Evolutionary conservation across 2,888 invertebrate species (phyloP).

Genomic region (Lacanobia wlatinum): DNA sequence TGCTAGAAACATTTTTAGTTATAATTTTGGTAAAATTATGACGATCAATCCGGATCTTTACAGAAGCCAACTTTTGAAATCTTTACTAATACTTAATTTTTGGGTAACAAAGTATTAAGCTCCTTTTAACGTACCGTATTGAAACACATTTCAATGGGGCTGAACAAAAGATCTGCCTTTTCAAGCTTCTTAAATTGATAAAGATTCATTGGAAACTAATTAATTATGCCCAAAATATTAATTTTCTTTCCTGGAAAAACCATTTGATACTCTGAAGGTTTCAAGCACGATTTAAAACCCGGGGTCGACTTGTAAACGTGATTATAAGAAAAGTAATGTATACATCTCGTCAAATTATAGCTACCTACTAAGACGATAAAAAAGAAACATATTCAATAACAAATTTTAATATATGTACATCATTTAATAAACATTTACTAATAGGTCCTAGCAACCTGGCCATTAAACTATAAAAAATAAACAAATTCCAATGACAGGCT

Average conservation of each 20-base stretch:
- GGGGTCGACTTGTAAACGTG: too few species aligned
- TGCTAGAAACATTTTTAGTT: too few species aligned
- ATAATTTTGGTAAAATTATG: too few species aligned
- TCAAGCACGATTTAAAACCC: not conserved
- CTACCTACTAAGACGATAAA: too few species aligned
- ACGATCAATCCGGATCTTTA: too few species aligned
- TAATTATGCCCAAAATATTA: slow-evolving; percentile 3
- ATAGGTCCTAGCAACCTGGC: too few species aligned
- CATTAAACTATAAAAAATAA: too few species aligned
- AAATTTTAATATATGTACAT: too few species aligned
- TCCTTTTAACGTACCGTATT: not conserved
- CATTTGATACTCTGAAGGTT: not conserved
- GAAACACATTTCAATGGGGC: not conserved
- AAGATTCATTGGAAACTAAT: slow-evolving; percentile 1
- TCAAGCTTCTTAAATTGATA: not conserved
- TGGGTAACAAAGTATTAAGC: not conserved
- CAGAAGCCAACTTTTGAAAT: not conserved
- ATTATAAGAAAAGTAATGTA: not conserved
- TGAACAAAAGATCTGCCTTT: slow-evolving; percentile 7
- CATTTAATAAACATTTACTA: too few species aligned
- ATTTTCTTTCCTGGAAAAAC: not conserved
- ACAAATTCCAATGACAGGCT: too few species aligned
- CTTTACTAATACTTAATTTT: not conserved
- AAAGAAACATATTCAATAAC: too few species aligned
- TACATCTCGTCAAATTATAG: not conserved